Evolutionary conservation across 2,888 invertebrate species (phyloP), one percentile per base, ranked within the genome.

Genomic region (Sinodicranocentrus sp.): DNA sequence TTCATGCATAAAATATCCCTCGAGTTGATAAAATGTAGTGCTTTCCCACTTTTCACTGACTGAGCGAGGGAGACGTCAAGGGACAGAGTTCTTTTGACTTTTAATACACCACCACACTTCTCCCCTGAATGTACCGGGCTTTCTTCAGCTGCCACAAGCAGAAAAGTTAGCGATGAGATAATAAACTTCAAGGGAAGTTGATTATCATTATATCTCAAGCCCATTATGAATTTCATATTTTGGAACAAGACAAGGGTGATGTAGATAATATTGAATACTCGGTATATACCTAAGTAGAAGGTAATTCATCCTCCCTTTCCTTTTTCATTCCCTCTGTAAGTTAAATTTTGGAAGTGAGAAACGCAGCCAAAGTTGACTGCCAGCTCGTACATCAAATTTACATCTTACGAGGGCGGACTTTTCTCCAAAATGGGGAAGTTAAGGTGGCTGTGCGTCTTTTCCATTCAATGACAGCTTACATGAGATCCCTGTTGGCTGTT

Each of bases 401-500:
- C 71, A 63, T 71, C 15, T 23, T 43, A 25, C 13, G 71, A 15
- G 65, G 63, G 28, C 25, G 65, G 79, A 71, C 71, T 65, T 72
- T 61, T 65, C 48, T 59, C 5, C 70, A 70, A 78, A 63, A 52
- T 52, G 28, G 23, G 1, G 28, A 76, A 63, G 71, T 57, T 59
- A 63, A 75, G 67, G 77, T 70, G 70, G 39, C 73, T 61, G 0
- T 5, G 8, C 73, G 25, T 44, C 73, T 61, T 63, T 44, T 54
- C 39, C 48, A 43, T 65, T 72, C 63, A 72, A 39, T 72, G 79
- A 79, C 79, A 79, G 72, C 19, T 63, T 72, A 79, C 79, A 79
- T 26, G 79, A 65, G 43, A 79, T 79, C n/a, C 54, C 72, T 79
- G 79, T 79, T 79, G 63, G 79, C 44, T 44, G 71, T n/a, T 25